Evolutionary conservation across 2,888 invertebrate genomes (phyloP).

Genomic region (Pyrgus malvae): DNA sequence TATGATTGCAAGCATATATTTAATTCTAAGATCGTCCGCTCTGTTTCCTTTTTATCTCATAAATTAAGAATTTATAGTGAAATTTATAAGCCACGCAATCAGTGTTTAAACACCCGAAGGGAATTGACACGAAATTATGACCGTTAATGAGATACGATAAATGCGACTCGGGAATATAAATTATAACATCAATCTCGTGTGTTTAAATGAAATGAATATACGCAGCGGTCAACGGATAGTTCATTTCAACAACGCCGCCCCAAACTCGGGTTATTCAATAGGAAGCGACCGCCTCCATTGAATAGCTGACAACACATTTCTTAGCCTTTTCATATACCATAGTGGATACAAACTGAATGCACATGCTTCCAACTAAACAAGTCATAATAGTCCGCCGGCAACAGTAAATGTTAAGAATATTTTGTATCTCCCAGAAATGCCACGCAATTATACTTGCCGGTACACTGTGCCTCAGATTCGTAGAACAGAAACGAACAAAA

Average conservation of each 20-base stretch:
- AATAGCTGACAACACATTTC: constrained; percentile 52
- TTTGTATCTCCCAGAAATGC: constrained; percentile 51
- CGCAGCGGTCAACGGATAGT: constrained; percentile 41
- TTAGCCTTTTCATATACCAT: constrained; percentile 40
- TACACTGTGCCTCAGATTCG: constrained; percentile 44
- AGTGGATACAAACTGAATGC: constrained; percentile 47
- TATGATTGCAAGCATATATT: constrained; percentile 76
- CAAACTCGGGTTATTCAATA: constrained; percentile 43
- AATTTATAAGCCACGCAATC: constrained; percentile 63
- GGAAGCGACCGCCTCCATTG: constrained; percentile 49
- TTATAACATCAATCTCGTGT: constrained; percentile 48
- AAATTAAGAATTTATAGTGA: constrained; percentile 70
- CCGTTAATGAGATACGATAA: constrained; percentile 54
- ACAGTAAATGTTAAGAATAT: constrained; percentile 54
- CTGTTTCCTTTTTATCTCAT: constrained; percentile 73
- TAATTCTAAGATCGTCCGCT: constrained; percentile 72
- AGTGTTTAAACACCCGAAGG: constrained; percentile 53
- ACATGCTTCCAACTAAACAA: constrained; percentile 56
- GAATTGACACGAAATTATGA: constrained; percentile 41
- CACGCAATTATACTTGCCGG: constrained; percentile 30
- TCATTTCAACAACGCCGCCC: constrained; percentile 35
- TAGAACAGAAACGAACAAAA: constrained; percentile 54
- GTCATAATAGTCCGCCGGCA: constrained; percentile 58
- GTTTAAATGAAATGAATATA: constrained; percentile 41
- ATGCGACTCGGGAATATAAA: constrained; percentile 46